Evolutionary conservation across 2,797 vertebrate species (phyloP).

Genomic region (Oreonectes daqikongensis): DNA sequence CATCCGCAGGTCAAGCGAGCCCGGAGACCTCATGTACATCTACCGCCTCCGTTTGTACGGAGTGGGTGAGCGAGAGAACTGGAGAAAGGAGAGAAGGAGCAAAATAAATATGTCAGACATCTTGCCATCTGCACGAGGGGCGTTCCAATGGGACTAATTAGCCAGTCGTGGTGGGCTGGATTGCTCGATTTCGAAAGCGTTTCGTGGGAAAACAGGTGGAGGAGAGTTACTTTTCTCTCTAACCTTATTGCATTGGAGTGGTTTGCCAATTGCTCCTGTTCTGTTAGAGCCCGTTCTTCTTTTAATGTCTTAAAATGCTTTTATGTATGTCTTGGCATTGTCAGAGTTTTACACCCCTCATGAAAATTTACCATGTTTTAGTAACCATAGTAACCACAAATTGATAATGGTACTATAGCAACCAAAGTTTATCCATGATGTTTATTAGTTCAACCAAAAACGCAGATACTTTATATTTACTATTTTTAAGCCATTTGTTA

Average conservation of each 20-base stretch:
- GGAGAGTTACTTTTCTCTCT: constrained; percentile 48
- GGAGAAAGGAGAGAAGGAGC: constrained; percentile 43
- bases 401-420: no score
- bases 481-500: no score
- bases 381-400: no score
- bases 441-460: no score
- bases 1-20: constrained; percentile 48
- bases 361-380: no score
- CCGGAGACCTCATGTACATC: constrained; percentile 38
- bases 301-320: constrained; percentile 24
- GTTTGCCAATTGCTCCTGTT: constrained; percentile 47
- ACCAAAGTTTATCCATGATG: no score
- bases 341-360: no score
- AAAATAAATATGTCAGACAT: constrained; percentile 62
- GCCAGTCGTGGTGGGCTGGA: constrained; percentile 49
- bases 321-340: constrained; percentile 15
- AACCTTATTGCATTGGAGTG: constrained; percentile 48
- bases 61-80: constrained; percentile 29
- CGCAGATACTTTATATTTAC: no score
- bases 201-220: constrained; percentile 55
- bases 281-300: constrained; percentile 31
- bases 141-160: constrained; percentile 64
- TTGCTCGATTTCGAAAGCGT: constrained; percentile 52
- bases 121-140: constrained; percentile 57
- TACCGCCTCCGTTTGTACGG: constrained; percentile 33